A percentile compares a stretch with the other conserved stretches of the same genome.
Evolutionary conservation across 64 coral and sea anemone genomes (phyloP).

Genomic region (Montipora sp.): DNA sequence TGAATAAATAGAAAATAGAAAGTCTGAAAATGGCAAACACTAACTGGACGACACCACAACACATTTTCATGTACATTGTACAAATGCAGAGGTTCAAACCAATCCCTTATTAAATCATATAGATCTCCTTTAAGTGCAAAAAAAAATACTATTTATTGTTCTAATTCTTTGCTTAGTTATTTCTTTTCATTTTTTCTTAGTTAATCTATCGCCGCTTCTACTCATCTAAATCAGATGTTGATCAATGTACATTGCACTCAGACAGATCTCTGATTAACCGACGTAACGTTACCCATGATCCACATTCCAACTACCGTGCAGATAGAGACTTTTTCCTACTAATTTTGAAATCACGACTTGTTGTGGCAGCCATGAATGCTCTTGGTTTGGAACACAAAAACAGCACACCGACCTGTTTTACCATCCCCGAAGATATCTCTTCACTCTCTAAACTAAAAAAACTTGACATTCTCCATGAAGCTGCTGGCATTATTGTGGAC

Average conservation of each 20-base stretch:
- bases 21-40: too few species aligned
- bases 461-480: slow-evolving; percentile 36
- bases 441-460: slow-evolving; percentile 13
- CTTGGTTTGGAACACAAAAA: slow-evolving; percentile 21
- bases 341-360: slow-evolving; percentile 20
- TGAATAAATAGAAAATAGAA: too few species aligned
- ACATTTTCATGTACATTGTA: too few species aligned
- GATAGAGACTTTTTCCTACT: slow-evolving; percentile 33
- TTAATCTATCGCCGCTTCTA: slow-evolving; percentile 10
- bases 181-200: slow-evolving; percentile 23
- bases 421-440: slow-evolving; percentile 21
- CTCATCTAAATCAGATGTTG: slow-evolving; percentile 14
- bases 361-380: slow-evolving; percentile 38
- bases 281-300: slow-evolving; percentile 32
- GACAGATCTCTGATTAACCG: slow-evolving; percentile 27
- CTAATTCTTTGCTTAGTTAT: neutral
- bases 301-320: slow-evolving; percentile 26
- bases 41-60: too few species aligned
- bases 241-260: slow-evolving; percentile 25
- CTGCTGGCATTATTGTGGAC: slow-evolving; percentile 58
- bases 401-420: slow-evolving; percentile 10
- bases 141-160: neutral
- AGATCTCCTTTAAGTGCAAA: slow-evolving; percentile 40
- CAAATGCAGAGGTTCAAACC: too few species aligned
- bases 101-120: neutral